Base-by-base conservation (phyloP, 2,113 vertebrate species). In the Anser cygnoides region DNA sequence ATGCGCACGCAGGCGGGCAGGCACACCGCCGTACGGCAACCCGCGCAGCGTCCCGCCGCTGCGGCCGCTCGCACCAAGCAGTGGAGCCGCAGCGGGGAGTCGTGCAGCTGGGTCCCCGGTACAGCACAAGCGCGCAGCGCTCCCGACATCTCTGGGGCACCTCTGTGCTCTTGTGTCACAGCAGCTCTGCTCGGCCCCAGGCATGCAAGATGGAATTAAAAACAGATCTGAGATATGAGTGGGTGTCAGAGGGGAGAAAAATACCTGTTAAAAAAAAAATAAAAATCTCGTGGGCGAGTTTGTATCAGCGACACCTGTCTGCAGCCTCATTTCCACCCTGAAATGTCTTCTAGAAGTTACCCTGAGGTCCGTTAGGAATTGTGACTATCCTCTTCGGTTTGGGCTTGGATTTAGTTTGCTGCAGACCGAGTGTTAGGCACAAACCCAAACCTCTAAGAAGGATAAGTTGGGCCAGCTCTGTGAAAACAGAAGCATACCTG, bases 71-170 rank as follows among this genome's bases (percentile, higher is more conserved):
- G 77, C 90, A 90, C 33, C 15, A 89, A 97, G 91, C 61, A 96
- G 78, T 20, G 50, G 96, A 96, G 97, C 90, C 98, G 97, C 98
- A 97, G 95, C 72, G 59, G 97, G 72, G 96, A 93, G 80, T 94
- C 87, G 90, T 43, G 87, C 80, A 95, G 86, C 85, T 92, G 37
- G 77, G 93, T 95, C 31, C 75, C 49, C 65, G 82, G 97, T 96
- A 98, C 98, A 97, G 61, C 79, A 41, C 57, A 91, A 76, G 87
- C 95, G 74, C 31, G 33, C 81, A 28, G 70, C 13, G n/a, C 89
- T 91, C 93, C 80, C 87, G 44, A 31, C 4, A 29, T 70, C 85
- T 68, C 43, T 62, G 41, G 22, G 80, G 11, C 6, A 33, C 61
- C 33, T 77, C 20, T 14, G 11, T n/a, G 82, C 71, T 33, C 67